Conservation (phyloP, 2,113 vertebrate genomes). For the Elachura formosa region DNA sequence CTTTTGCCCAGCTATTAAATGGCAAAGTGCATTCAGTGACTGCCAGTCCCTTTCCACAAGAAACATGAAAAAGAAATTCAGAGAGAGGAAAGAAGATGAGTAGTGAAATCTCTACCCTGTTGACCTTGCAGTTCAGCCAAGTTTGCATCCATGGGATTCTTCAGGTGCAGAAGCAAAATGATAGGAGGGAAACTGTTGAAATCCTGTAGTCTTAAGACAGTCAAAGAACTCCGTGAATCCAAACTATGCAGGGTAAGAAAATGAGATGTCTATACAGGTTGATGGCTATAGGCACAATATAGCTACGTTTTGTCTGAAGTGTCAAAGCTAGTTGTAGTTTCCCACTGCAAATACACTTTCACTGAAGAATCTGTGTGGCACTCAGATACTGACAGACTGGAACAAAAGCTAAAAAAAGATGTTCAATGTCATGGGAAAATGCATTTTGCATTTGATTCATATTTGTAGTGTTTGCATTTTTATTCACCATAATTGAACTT, state of each 20-base stretch:
- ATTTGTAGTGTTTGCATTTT: not conserved
- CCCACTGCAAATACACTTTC: not conserved
- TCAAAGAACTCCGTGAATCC: not conserved
- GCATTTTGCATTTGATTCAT: not conserved
- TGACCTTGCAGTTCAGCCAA: not conserved
- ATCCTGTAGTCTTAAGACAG: not conserved
- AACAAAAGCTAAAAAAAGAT: not conserved
- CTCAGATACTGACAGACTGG: not conserved
- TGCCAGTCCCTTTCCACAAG: not conserved
- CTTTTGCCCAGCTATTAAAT: not conserved
- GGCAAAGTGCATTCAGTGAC: not conserved
- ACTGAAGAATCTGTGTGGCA: not conserved
- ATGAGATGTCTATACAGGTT: rapidly evolving
- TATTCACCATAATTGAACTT: not conserved
- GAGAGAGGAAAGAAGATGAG: not conserved
- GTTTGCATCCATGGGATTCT: not conserved
- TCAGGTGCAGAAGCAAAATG: not conserved
- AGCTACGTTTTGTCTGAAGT: not conserved
- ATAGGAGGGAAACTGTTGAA: not conserved
- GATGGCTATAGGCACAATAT: not conserved
- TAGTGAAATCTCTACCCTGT: not conserved
- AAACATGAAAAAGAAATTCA: not conserved
- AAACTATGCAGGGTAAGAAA: not conserved
- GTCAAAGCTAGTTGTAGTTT: not conserved
- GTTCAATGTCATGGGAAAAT: not conserved